Conservation (phyloP, 2,888 invertebrate genomes). For the Papilio gigon region DNA sequence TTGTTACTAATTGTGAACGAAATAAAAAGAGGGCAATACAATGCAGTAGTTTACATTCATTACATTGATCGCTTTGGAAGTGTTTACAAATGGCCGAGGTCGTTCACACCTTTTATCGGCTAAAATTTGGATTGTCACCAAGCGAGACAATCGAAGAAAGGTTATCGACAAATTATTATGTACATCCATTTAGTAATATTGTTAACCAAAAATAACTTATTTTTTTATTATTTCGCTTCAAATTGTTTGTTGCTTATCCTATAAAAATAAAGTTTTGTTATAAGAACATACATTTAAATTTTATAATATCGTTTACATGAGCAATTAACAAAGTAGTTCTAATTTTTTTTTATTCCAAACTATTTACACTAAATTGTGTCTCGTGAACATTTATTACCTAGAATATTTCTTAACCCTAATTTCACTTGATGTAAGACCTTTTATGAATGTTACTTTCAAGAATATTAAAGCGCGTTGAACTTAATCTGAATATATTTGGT, state of each 20-base stretch:
- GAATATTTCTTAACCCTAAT: slow-evolving; percentile 2
- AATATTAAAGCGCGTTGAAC: slow-evolving; percentile 23
- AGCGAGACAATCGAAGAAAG: slow-evolving; percentile 44
- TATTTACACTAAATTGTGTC: neutral
- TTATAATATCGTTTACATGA: neutral
- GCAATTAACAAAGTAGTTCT: neutral
- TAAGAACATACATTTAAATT: neutral
- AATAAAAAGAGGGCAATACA: slow-evolving; percentile 32
- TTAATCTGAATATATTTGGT: slow-evolving; percentile 29
- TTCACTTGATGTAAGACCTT: neutral
- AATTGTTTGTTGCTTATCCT: too few species aligned
- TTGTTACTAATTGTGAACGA: slow-evolving; percentile 29
- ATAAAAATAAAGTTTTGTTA: too few species aligned
- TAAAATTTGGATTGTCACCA: slow-evolving; percentile 54
- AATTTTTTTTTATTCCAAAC: neutral
- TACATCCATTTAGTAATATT: too few species aligned
- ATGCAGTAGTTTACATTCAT: slow-evolving; percentile 49
- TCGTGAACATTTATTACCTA: neutral
- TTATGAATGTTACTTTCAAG: slow-evolving; percentile 8
- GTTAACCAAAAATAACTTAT: too few species aligned
- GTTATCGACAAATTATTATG: slow-evolving; percentile 44
- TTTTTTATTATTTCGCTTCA: neutral
- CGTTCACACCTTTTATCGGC: slow-evolving; percentile 71
- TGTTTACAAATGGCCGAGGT: slow-evolving; percentile 62
- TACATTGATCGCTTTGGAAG: slow-evolving; percentile 54